phyloP scores from a whole-genome alignment of 2,113 vertebrate species.

The Gorsachius goisagi region DNA sequence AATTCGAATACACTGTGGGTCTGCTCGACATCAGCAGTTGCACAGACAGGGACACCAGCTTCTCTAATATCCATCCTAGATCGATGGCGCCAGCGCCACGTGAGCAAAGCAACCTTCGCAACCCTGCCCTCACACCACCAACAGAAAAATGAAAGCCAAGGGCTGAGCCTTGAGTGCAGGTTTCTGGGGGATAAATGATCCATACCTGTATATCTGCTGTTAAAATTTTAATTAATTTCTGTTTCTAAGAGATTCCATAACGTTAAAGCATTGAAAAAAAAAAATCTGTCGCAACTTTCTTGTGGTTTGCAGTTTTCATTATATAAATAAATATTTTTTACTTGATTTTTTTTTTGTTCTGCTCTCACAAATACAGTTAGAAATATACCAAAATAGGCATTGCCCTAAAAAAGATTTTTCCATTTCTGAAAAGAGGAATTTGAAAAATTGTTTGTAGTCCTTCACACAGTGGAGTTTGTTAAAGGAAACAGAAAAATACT shows the following conservation, averaged over 20 bases:
- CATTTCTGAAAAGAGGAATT: neutral
- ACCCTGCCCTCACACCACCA: neutral
- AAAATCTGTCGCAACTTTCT: neutral
- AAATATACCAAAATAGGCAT: neutral
- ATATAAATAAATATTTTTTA: neutral
- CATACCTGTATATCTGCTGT: neutral
- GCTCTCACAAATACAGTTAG: neutral
- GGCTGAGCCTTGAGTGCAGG: conserved; percentile 72
- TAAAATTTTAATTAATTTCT: neutral
- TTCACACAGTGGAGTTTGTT: neutral
- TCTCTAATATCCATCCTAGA: neutral
- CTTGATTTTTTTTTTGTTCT: neutral
- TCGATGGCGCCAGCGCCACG: neutral
- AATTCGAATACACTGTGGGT: neutral
- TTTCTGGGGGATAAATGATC: neutral
- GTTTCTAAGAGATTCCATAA: neutral
- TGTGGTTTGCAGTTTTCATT: neutral
- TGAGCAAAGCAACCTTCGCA: neutral
- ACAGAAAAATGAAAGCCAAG: neutral
- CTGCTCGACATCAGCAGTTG: neutral
- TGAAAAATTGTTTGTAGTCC: neutral
- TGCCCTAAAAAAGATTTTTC: neutral
- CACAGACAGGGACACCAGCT: neutral
- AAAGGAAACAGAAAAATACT: neutral
- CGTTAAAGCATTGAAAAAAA: neutral